Conservation (phyloP, 2,113 vertebrate species). For the Tauraco erythrolophus region DNA sequence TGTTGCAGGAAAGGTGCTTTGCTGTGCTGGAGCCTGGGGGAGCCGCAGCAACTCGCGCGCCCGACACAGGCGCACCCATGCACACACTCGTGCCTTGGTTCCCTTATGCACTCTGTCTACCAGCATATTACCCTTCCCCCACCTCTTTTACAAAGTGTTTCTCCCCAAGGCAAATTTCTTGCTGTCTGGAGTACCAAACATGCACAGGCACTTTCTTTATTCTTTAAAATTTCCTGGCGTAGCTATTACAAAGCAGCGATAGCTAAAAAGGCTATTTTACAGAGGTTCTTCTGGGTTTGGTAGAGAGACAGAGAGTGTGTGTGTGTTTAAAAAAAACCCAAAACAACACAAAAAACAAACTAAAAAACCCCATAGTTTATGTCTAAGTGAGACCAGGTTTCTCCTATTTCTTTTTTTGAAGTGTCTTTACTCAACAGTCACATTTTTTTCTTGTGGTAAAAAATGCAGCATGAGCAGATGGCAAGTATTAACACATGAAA, state of each 20-base stretch:
- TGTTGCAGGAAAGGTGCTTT: constrained; percentile 14
- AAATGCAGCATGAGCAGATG: constrained; percentile 63
- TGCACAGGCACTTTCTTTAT: not conserved
- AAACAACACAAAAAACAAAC: not conserved
- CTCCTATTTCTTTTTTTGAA: not conserved
- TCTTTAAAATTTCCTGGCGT: not conserved
- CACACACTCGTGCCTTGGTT: not conserved
- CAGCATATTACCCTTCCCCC: constrained; percentile 61
- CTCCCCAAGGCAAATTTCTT: constrained; percentile 20
- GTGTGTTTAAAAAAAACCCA: not conserved
- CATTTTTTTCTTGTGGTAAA: not conserved
- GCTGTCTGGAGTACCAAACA: constrained; percentile 14
- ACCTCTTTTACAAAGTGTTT: constrained; percentile 14
- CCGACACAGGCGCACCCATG: not conserved
- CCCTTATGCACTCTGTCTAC: not conserved
- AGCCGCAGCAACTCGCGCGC: not conserved
- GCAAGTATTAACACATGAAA: constrained; percentile 39
- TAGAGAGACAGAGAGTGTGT: no score
- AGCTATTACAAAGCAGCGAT: not conserved
- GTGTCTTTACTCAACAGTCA: constrained; percentile 25
- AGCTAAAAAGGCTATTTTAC: not conserved
- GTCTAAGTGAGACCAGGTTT: not conserved
- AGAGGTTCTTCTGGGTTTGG: not conserved
- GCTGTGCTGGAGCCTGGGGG: constrained; percentile 20
- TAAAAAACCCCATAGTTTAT: no score